Percentiles rank a stretch among this genome's conserved stretches.
Evolutionary conservation across 2,888 invertebrate genomes (phyloP).

Genomic region (Bedellia somnulentella): DNA sequence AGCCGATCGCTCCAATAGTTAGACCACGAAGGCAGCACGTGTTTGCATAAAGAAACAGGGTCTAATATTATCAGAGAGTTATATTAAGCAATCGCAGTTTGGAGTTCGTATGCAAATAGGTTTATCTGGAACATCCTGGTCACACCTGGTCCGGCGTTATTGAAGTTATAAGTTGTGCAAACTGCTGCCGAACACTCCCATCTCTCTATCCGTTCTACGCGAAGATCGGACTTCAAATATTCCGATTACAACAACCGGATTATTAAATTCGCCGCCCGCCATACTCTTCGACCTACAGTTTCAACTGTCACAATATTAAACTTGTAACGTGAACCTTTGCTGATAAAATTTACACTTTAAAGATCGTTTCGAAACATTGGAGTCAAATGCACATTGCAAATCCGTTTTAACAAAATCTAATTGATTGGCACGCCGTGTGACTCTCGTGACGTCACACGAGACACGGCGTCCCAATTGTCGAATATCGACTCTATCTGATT

Average conservation of each 20-base stretch:
- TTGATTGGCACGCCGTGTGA: conserved; percentile 18
- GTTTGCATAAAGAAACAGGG: background rate
- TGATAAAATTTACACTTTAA: too few relatives aligned
- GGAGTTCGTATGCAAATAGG: conserved; percentile 37
- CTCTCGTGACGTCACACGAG: background rate
- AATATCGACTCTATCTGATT: conserved; percentile 20
- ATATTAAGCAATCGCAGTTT: conserved; percentile 12
- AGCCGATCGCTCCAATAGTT: too few relatives aligned
- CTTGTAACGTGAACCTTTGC: too few relatives aligned
- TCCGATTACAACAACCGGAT: too few relatives aligned
- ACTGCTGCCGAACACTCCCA: conserved; percentile 20
- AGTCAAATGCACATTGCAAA: conserved; percentile 38
- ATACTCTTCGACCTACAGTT: too few relatives aligned
- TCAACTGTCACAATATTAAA: too few relatives aligned
- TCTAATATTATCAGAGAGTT: conserved; percentile 4
- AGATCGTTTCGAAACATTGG: too few relatives aligned
- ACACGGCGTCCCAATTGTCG: conserved; percentile 11
- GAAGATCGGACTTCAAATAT: too few relatives aligned
- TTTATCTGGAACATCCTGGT: conserved; percentile 30
- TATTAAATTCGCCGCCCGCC: too few relatives aligned
- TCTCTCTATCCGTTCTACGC: too few relatives aligned
- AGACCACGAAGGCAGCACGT: too few relatives aligned
- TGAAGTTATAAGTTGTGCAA: conserved; percentile 58
- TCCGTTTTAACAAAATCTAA: conserved; percentile 21
- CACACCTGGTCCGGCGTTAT: conserved; percentile 52